Percentiles rank a stretch among this genome's conserved stretches.
Conservation (phyloP, 2,797 vertebrate species). For the Iguana delicatissima region DNA sequence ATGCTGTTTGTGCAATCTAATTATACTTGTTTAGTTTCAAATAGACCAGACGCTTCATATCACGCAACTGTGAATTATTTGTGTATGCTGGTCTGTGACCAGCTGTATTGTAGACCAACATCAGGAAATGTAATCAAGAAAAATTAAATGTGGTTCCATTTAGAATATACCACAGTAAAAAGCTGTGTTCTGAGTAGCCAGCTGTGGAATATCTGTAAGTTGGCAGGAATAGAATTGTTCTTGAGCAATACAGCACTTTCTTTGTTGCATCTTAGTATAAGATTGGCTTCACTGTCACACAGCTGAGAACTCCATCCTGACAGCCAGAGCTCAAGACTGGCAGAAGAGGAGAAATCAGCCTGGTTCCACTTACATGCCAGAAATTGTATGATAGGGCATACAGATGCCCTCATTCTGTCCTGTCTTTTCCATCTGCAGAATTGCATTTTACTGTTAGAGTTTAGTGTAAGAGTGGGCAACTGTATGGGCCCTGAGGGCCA, state of each 20-base stretch:
- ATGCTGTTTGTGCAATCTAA: background rate
- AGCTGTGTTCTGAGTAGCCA: background rate
- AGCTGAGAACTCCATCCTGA: background rate
- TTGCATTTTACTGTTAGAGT: background rate
- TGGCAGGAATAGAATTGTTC: background rate
- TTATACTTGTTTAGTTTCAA: background rate
- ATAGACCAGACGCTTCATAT: slow-evolving; percentile 1
- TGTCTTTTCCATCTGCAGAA: background rate
- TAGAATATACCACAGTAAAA: background rate
- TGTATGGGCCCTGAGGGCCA: too few species aligned
- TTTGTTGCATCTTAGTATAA: background rate
- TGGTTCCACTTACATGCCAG: background rate
- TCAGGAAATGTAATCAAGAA: background rate
- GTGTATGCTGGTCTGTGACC: background rate
- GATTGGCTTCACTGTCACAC: background rate
- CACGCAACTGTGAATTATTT: background rate
- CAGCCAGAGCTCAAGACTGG: background rate
- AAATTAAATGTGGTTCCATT: background rate
- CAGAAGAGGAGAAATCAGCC: background rate
- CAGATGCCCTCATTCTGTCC: background rate
- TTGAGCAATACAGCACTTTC: background rate
- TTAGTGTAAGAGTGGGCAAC: too few species aligned
- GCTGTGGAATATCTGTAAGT: background rate
- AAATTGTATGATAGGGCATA: background rate
- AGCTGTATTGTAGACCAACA: too few species aligned